Percentiles rank a stretch among this genome's conserved stretches.
Conservation (phyloP, 92 coral and sea anemone genomes). For the Actinostola sp. region DNA sequence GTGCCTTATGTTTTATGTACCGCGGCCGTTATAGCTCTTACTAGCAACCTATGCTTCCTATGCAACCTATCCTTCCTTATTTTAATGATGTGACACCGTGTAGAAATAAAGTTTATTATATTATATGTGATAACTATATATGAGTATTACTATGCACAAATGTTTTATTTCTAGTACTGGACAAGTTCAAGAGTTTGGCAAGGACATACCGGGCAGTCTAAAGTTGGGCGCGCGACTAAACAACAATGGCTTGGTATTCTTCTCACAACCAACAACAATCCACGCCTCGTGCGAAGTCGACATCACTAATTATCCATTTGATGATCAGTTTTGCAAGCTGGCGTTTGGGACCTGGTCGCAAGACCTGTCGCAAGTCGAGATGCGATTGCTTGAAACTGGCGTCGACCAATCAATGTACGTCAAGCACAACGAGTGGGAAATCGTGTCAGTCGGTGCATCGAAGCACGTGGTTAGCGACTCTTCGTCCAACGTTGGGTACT, state of each 20-base stretch:
- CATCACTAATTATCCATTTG: constrained; percentile 81
- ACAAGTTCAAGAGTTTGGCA: constrained; percentile 57
- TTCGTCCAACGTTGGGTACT: constrained; percentile 31
- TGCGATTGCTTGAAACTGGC: constrained; percentile 35
- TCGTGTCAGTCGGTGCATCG: constrained; percentile 46
- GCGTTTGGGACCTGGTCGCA: constrained; percentile 82
- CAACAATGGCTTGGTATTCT: constrained; percentile 49
- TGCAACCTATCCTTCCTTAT: too few species aligned
- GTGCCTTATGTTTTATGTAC: too few species aligned
- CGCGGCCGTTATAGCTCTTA: too few species aligned
- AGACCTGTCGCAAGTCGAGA: constrained; percentile 46
- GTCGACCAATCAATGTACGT: constrained; percentile 55
- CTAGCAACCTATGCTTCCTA: too few species aligned
- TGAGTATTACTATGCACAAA: not conserved
- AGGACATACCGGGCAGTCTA: constrained; percentile 62
- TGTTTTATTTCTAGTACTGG: constrained; percentile 56
- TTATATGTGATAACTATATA: too few species aligned
- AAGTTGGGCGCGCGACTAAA: constrained; percentile 41
- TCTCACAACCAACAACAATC: constrained; percentile 70
- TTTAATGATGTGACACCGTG: too few species aligned
- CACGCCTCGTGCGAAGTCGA: constrained; percentile 67
- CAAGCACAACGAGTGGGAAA: constrained; percentile 78
- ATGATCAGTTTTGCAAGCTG: constrained; percentile 74
- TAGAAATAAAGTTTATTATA: too few species aligned
- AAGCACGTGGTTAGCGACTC: constrained; percentile 8